phyloP scores from a whole-genome alignment of 2,888 invertebrate species.

The Reticulitermes lucifugus region DNA sequence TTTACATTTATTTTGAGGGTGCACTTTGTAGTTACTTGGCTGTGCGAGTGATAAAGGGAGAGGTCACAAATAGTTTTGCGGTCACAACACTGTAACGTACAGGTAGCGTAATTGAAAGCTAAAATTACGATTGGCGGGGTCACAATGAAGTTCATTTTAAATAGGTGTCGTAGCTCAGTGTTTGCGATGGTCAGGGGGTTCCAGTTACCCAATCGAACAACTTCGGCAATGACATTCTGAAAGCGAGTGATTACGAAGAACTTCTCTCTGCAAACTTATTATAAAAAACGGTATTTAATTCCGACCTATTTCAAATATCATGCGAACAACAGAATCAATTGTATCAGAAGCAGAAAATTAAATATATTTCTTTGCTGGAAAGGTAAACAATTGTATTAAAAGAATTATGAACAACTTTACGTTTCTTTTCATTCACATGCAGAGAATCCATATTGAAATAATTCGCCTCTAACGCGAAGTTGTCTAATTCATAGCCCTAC shows the following conservation, averaged over 20 bases:
- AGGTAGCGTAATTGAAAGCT: not conserved
- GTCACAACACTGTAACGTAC: not conserved
- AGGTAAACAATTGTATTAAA: no score
- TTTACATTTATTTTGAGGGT: not conserved
- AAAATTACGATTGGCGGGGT: not conserved
- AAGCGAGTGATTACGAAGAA: not conserved
- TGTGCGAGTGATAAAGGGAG: not conserved
- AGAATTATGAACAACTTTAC: no score
- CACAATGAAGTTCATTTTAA: not conserved
- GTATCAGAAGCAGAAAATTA: no score
- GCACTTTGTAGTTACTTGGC: not conserved
- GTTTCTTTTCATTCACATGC: no score
- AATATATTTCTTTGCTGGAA: no score
- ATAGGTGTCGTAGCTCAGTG: not conserved
- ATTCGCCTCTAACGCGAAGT: no score
- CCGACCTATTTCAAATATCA: not conserved
- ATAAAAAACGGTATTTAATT: not conserved
- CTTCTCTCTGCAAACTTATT: not conserved
- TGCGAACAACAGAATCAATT: no score
- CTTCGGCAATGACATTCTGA: not conserved
- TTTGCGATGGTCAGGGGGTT: not conserved
- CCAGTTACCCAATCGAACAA: not conserved
- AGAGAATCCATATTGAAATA: no score
- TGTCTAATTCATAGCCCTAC: no score
- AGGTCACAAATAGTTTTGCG: constrained; percentile 1